Evolutionary conservation across 2,888 invertebrate species (phyloP), one percentile per base, ranked within the genome.

Genomic region (Latrodectus hesperus): DNA sequence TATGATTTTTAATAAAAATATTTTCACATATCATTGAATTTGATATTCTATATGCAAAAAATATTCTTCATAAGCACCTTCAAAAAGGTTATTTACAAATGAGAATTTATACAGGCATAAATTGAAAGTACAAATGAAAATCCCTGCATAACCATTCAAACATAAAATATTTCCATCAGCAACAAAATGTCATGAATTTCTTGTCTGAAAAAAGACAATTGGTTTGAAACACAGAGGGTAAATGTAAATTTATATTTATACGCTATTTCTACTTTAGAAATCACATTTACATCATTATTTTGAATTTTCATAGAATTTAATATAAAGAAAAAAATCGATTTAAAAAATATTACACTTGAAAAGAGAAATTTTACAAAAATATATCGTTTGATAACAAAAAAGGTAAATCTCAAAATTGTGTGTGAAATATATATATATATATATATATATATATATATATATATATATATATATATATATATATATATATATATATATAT

Each of bases 1-100:
- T 86, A 86, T 80, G 79, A 55, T 38, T 38, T 80, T 85, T 85
- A 80, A 76, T 80, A 86, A 86, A 86, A 86, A 86, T 86, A 86
- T 86, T 64, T 75, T 75, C 70, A 70, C 85, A 84, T 55, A 68
- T 60, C 65, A 38, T 78, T 60, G 75, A 67, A 26, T 22, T 76
- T 76, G 70, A 64, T 71, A 80, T 22, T 76, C 75, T 86, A 86
- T 79, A 52, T 75, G 70, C 80, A 80, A 81, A 80, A 84, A 85
- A 85, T 85, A 85, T 74, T 75, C 52, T 67, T 85, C 64, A 71
- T 67, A 80, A 74, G 71, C 70, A 65, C 16, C 80, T 73, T 84
- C 51, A 73, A 67, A 74, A 70, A 52, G 80, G 80, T 86, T 80
- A 80, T 80, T 80, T 80, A 49, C 17, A 72, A 22, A 77, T 65